A percentile compares a stretch with the other conserved stretches of the same genome.
phyloP scores from a whole-genome alignment of 2,113 vertebrate genomes.

The Spermophilus dauricus region DNA sequence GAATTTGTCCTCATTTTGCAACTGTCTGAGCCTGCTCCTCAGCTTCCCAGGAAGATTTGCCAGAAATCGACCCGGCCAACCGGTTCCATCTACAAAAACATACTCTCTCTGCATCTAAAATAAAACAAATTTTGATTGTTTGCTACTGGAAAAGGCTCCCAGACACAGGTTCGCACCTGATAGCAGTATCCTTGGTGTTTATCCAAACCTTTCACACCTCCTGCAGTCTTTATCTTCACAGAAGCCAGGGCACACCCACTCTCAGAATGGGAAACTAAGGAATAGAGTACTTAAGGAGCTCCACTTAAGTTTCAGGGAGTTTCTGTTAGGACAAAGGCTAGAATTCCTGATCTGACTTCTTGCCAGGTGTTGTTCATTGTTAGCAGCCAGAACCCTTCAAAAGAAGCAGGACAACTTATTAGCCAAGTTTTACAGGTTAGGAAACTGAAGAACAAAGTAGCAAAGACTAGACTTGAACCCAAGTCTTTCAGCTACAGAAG shows the following conservation, averaged over 20 bases:
- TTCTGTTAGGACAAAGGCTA: background rate
- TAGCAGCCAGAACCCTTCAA: background rate
- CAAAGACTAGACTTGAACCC: background rate
- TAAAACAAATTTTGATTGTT: background rate
- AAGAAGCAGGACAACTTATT: background rate
- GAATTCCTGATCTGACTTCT: background rate
- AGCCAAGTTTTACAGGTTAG: background rate
- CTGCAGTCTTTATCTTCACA: background rate
- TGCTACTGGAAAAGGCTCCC: background rate
- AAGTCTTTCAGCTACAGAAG: background rate
- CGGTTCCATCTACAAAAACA: background rate
- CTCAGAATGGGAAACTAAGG: background rate
- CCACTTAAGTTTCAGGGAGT: background rate
- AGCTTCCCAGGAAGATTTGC: background rate
- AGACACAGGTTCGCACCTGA: background rate
- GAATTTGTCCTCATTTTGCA: background rate
- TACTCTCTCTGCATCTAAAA: background rate
- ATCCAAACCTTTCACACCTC: background rate
- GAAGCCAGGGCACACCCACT: background rate
- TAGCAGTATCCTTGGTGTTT: background rate
- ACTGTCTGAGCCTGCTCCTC: background rate
- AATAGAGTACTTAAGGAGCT: background rate
- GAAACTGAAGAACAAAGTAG: background rate
- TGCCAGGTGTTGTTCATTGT: background rate
- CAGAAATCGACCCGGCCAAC: background rate